phyloP scores from a whole-genome alignment of 1,140 invertebrate species.

The Acyrthosiphon pisum region DNA sequence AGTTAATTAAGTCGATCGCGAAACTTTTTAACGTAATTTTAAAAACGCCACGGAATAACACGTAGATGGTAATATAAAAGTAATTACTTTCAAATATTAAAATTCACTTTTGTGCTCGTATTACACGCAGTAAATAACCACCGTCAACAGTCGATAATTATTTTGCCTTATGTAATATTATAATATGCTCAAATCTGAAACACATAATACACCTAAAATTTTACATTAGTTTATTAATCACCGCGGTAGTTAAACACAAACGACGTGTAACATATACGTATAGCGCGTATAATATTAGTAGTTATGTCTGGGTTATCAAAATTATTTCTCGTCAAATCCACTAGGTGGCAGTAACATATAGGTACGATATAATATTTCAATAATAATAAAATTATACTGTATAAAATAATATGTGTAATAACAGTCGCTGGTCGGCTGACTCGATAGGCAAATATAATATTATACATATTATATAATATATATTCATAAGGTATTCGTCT shows the following conservation, averaged over 20 bases:
- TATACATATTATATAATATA: no score
- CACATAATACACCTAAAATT: neutral
- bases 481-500: no score
- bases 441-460: no score
- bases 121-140: neutral
- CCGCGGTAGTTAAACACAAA: neutral
- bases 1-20: neutral
- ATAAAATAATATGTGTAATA: no score
- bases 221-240: neutral
- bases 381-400: neutral
- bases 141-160: neutral
- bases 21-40: neutral
- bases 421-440: neutral
- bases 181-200: neutral
- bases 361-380: neutral
- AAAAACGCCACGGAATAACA: neutral
- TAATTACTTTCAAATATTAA: neutral
- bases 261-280: neutral
- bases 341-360: slow-evolving; percentile 35
- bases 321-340: slow-evolving; percentile 6
- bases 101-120: neutral
- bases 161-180: neutral
- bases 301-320: neutral
- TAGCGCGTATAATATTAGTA: neutral
- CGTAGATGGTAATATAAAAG: neutral